Evolutionary conservation across 1,140 invertebrate genomes (phyloP).

Genomic region (Dendrolimus punctatus): DNA sequence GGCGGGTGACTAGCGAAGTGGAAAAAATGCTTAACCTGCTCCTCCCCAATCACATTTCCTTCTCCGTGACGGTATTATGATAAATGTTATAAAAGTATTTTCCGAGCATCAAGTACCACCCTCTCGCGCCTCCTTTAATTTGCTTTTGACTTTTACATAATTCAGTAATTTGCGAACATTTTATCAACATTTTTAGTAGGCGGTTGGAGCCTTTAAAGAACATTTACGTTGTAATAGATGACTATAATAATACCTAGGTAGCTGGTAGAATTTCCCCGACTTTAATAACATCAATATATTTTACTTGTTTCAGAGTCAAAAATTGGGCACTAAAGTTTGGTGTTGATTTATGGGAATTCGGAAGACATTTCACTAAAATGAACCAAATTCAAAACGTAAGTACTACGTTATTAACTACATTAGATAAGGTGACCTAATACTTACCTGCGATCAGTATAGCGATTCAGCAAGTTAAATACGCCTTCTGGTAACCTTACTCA

Average conservation of each 20-base stretch:
- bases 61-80: slow-evolving; percentile 33
- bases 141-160: too few relatives aligned
- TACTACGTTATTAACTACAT: slow-evolving; percentile 23
- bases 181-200: too few relatives aligned
- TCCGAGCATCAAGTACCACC: neutral
- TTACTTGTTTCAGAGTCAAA: slow-evolving; percentile 83
- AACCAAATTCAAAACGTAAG: slow-evolving; percentile 89
- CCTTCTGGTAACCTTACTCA: neutral
- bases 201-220: too few relatives aligned
- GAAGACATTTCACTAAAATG: slow-evolving; percentile 88
- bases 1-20: slow-evolving; percentile 35
- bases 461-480: neutral
- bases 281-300: neutral
- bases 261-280: too few relatives aligned
- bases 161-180: too few relatives aligned
- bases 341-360: slow-evolving; percentile 90
- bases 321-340: slow-evolving; percentile 93
- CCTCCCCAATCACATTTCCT: slow-evolving; percentile 45
- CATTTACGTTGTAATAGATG: too few relatives aligned
- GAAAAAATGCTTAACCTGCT: slow-evolving; percentile 54
- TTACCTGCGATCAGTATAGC: neutral
- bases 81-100: slow-evolving; percentile 19
- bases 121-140: too few relatives aligned
- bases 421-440: neutral
- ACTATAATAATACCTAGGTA: too few relatives aligned